A percentile compares a stretch with the other conserved stretches of the same genome.
Conservation (phyloP, 2,113 vertebrate species). For the Callorhinus ursinus region DNA sequence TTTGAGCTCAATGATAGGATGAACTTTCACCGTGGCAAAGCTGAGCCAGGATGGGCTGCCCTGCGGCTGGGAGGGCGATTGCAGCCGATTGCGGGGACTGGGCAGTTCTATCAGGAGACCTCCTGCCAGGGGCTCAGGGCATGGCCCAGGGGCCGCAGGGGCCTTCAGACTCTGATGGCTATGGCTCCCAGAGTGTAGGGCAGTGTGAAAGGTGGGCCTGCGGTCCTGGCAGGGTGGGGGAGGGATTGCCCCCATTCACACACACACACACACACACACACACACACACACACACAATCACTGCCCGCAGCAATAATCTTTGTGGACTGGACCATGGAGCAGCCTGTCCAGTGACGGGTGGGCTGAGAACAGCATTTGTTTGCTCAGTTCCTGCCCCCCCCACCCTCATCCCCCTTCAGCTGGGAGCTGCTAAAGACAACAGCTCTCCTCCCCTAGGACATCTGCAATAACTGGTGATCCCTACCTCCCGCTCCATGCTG, state of each 20-base stretch:
- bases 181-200: background rate
- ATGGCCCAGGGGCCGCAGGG: background rate
- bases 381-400: background rate
- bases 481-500: background rate
- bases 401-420: background rate
- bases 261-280: background rate
- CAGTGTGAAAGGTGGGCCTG: background rate
- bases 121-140: background rate
- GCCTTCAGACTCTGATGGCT: background rate
- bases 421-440: background rate
- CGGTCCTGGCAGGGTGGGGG: background rate
- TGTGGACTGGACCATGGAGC: background rate
- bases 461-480: background rate
- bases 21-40: background rate
- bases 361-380: background rate
- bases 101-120: background rate
- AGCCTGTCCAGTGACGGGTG: background rate
- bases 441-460: background rate
- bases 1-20: background rate
- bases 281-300: too few species aligned
- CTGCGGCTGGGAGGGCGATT: fast-evolving
- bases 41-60: background rate
- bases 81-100: fast-evolving
- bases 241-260: background rate
- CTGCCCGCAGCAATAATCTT: background rate